Base-by-base conservation (phyloP, 2,113 vertebrate species). In the Chauna torquata region DNA sequence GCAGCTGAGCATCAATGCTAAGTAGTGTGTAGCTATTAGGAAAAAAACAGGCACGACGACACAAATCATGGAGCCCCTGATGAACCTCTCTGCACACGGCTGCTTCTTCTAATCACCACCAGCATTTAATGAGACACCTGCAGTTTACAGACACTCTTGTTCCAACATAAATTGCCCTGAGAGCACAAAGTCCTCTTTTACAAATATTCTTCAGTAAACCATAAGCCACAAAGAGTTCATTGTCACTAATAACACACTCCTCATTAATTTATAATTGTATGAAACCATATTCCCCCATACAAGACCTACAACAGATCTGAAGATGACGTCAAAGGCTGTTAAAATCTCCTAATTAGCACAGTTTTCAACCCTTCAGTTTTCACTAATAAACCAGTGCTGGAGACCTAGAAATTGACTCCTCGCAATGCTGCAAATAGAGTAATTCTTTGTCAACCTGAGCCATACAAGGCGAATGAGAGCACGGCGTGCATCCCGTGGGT, bases 91-190 rank as follows among this genome's bases (percentile, higher is more conserved):
- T 59, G 75, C 89, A 64, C 93, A 95, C 95, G 94, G 94, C 84
- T 96, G 96, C 91, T 90, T 74, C 89, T 95, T 96, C 91, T 96
- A 92, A 96, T 96, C 95, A 96, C 75, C 87, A 85, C 75, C 82
- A 85, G 91, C 91, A 96, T 96, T 96, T 97, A 97, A 97, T 95
- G 96, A 97, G 97, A 77, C 94, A 96, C 91, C 96, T 97, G 95
- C 97, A 97, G 92, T 91, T 92, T 74, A 91, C 6, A 94, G 74
- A 74, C 50, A 52, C 32, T 84, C 86, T 77, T 34, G 54, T 80
- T 91, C 58, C 75, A 91, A 71, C 59, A 86, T 68, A 88, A 96
- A 86, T 72, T 66, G 45, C 84, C 64, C 64, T 52, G 58, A 95
- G 66, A 91, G 64, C 62, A 91, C 75, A 90, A 91, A 76, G 86